These are phyloP conservation scores for Musca vetustissima DNA, from an alignment of 1,140 invertebrate genomes.

Conservation along the genomic window DNA sequence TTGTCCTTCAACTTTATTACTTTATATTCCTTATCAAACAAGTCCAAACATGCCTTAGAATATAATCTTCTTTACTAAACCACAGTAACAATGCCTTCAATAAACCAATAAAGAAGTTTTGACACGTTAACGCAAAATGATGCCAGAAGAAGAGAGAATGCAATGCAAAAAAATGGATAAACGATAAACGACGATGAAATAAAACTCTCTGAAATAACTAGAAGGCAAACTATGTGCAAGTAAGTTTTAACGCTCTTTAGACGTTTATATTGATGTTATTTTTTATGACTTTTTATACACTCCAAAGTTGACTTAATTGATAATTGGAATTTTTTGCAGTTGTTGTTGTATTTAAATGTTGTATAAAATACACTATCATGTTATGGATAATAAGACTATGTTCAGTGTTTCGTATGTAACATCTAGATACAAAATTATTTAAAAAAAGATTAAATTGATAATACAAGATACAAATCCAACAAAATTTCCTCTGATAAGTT, in stretches of 20 bases:
- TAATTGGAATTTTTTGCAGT: slow-evolving; percentile 28
- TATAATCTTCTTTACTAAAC: too few relatives aligned
- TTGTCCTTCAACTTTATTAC: too few relatives aligned
- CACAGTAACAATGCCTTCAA: too few relatives aligned
- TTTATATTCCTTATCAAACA: too few relatives aligned
- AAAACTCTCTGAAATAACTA: too few relatives aligned
- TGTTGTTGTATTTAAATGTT: slow-evolving; percentile 27
- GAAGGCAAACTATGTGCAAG: neutral
- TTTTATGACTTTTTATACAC: slow-evolving; percentile 23
- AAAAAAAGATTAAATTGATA: too few relatives aligned
- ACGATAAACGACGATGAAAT: too few relatives aligned
- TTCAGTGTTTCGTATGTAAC: neutral
- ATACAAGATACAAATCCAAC: too few relatives aligned
- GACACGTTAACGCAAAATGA: neutral
- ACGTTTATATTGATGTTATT: slow-evolving; percentile 22
- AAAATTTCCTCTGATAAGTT: too few relatives aligned
- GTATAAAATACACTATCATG: neutral
- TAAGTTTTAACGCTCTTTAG: slow-evolving; percentile 8
- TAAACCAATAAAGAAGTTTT: neutral
- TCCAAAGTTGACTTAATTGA: slow-evolving; percentile 31
- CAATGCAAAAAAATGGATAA: neutral
- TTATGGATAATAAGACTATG: too few relatives aligned
- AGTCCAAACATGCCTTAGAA: too few relatives aligned
- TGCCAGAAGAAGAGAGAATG: neutral
- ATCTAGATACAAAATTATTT: slow-evolving; percentile 22